Conservation (phyloP, 2,113 vertebrate species). For the Muscicapa adusta region DNA sequence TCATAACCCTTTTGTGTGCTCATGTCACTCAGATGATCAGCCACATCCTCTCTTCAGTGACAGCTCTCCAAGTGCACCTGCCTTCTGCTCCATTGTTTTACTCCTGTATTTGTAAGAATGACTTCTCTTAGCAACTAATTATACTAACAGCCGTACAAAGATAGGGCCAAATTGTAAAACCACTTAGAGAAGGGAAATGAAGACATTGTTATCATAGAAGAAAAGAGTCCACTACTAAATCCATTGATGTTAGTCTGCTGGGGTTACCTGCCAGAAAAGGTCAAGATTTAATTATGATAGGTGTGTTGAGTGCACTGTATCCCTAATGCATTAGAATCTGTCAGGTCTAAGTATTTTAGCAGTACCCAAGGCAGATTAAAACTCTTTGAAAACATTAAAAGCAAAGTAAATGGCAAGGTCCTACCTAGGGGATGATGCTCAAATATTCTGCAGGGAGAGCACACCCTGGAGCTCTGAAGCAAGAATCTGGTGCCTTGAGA, state of each 20-base stretch:
- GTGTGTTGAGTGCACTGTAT: background rate
- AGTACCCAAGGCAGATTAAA: background rate
- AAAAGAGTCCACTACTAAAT: conserved; percentile 26
- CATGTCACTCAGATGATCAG: conserved; percentile 15
- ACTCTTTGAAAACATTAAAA: background rate
- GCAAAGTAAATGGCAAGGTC: background rate
- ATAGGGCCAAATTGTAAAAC: conserved; percentile 40
- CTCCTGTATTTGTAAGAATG: conserved; percentile 36
- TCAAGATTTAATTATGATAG: conserved; percentile 45
- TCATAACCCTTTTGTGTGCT: background rate
- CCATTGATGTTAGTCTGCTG: conserved; percentile 48
- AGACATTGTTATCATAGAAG: conserved; percentile 50
- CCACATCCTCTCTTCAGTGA: background rate
- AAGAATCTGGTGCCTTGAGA: background rate
- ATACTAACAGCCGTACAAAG: conserved; percentile 45
- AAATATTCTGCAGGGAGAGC: background rate
- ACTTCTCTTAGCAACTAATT: conserved; percentile 55
- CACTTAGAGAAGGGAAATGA: conserved; percentile 49
- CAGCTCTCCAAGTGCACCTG: background rate
- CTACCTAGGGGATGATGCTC: background rate
- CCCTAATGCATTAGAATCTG: background rate
- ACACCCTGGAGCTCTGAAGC: background rate
- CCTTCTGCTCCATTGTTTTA: conserved; percentile 3
- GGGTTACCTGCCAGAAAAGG: conserved; percentile 50
- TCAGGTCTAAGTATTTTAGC: background rate